phyloP scores from a whole-genome alignment of 1,140 invertebrate genomes.

The Atta texana region DNA sequence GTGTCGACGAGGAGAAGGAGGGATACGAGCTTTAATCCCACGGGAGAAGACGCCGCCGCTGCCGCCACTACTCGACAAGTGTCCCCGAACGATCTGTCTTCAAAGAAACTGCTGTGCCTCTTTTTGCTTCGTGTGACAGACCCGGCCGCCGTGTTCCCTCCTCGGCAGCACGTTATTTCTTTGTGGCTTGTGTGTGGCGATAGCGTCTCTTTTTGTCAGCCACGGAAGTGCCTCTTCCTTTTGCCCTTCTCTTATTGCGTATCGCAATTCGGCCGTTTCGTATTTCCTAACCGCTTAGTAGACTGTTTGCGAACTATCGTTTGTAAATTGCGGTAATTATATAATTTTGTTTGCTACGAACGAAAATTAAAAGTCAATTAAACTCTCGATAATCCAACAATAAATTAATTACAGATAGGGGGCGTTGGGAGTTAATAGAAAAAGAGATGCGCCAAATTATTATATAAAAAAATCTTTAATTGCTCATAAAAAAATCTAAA shows the following conservation, averaged over 20 bases:
- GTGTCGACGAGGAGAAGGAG: conserved; percentile 55
- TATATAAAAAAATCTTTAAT: no score
- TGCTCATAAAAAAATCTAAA: no score
- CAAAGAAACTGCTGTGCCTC: conserved; percentile 72
- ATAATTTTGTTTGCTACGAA: no score
- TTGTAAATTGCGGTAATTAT: conserved; percentile 13
- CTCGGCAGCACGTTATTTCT: conserved; percentile 46
- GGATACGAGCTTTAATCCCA: conserved; percentile 70
- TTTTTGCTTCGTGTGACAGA: conserved; percentile 60
- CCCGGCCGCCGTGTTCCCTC: conserved; percentile 25
- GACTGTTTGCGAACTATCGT: neutral
- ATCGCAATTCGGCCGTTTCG: conserved; percentile 52
- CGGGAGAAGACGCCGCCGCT: conserved; percentile 63
- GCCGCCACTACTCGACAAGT: conserved; percentile 69
- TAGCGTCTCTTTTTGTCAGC: conserved; percentile 38
- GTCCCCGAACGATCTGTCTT: conserved; percentile 75
- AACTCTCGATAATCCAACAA: no score
- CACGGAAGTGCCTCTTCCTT: conserved; percentile 22
- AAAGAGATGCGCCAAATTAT: no score
- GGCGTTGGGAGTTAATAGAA: no score
- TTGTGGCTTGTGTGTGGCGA: conserved; percentile 28
- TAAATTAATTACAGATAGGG: no score
- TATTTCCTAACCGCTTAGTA: neutral
- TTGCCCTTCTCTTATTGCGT: neutral
- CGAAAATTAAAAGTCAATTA: no score